These are phyloP conservation scores for Zophobas morio DNA, from an alignment of 1,140 invertebrate species.

Conservation along the genomic window DNA sequence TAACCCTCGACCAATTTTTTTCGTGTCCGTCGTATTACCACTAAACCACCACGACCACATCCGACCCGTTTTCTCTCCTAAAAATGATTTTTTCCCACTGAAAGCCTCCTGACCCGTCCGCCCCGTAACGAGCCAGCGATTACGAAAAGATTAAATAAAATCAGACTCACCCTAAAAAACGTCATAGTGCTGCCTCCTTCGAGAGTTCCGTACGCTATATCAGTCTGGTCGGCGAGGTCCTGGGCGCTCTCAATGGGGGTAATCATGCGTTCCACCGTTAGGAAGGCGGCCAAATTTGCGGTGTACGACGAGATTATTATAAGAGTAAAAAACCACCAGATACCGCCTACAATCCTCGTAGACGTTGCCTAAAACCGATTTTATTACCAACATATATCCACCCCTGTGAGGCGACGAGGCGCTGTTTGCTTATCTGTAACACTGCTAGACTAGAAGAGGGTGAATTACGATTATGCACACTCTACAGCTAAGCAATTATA, in stretches of 20 bases:
- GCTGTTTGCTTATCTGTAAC: constrained; percentile 30
- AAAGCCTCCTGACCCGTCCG: not conserved
- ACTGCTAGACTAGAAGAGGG: constrained; percentile 22
- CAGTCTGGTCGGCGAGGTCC: constrained; percentile 94
- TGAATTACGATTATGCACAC: constrained; percentile 15
- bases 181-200: constrained; percentile 96
- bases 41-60: too few relatives aligned
- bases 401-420: not conserved
- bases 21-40: too few relatives aligned
- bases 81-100: too few relatives aligned
- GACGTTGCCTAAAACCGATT: constrained; percentile 83
- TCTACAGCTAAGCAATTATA: constrained; percentile 29
- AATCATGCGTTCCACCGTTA: constrained; percentile 97
- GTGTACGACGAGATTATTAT: constrained; percentile 99
- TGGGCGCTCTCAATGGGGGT: constrained; percentile 97
- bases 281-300: constrained; percentile 96
- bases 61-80: too few relatives aligned
- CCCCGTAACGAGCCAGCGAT: not conserved
- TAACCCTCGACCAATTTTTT: too few relatives aligned
- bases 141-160: not conserved
- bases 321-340: constrained; percentile 99
- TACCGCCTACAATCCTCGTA: constrained; percentile 93
- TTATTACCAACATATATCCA: constrained; percentile 23
- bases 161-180: constrained; percentile 88
- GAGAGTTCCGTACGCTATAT: constrained; percentile 94